Conservation (phyloP, 2,888 invertebrate species). For the Plagodis dolabraria region DNA sequence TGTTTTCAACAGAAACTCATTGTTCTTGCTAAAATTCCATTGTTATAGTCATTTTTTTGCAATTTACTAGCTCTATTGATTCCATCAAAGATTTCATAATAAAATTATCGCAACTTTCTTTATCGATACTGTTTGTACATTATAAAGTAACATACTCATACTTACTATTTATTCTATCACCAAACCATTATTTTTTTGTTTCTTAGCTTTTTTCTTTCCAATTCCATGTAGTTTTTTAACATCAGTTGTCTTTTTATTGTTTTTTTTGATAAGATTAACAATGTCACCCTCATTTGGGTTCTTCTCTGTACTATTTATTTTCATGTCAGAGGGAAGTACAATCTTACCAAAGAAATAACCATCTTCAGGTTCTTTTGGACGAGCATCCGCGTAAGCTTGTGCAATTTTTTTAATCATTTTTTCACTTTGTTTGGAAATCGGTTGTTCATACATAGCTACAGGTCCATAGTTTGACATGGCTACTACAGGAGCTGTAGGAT, state of each 20-base stretch:
- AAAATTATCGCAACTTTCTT: no score
- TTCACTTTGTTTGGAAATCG: slow-evolving; percentile 62
- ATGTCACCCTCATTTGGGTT: not conserved
- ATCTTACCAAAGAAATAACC: slow-evolving; percentile 35
- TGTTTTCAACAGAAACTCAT: no score
- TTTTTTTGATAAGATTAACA: not conserved
- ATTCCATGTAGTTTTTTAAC: not conserved
- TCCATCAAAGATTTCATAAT: no score
- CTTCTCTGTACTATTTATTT: not conserved
- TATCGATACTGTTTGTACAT: no score
- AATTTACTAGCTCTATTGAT: no score
- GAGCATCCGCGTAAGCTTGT: slow-evolving; percentile 48
- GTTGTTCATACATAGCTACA: slow-evolving; percentile 66
- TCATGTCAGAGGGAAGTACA: slow-evolving; percentile 4
- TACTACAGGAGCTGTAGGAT: slow-evolving; percentile 57
- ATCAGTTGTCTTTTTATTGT: not conserved
- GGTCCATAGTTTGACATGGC: slow-evolving; percentile 60
- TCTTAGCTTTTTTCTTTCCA: not conserved
- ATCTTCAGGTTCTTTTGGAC: slow-evolving; percentile 26
- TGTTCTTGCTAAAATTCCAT: no score
- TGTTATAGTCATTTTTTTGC: no score
- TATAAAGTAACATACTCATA: no score
- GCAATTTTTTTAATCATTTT: slow-evolving; percentile 59
- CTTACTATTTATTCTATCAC: slow-evolving; percentile 3
- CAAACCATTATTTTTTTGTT: slow-evolving; percentile 3